These are phyloP conservation scores for Oryzias dopingdopingensis DNA, from an alignment of 2,797 vertebrate species.

Conservation along the genomic window DNA sequence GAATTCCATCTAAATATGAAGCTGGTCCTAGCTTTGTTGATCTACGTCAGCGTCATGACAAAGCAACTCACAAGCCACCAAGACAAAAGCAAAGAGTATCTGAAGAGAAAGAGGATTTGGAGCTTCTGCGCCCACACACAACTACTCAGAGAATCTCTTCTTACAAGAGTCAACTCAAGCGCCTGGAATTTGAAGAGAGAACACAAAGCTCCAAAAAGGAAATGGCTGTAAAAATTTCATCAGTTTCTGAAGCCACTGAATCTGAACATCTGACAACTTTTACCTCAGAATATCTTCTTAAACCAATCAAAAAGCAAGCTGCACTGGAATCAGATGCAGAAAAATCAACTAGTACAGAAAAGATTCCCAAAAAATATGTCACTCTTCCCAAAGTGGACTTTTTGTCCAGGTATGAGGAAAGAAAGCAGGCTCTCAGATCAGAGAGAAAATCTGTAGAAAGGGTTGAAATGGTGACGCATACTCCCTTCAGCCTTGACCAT, in stretches of 20 bases:
- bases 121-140: conserved; percentile 87
- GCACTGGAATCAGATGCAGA: conserved; percentile 63
- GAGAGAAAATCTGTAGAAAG: conserved; percentile 79
- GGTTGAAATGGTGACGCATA: conserved; percentile 87
- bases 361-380: conserved; percentile 73
- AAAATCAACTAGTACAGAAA: conserved; percentile 81
- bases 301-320: conserved; percentile 83
- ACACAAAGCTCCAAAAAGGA: conserved; percentile 81
- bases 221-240: conserved; percentile 74
- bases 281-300: conserved; percentile 83
- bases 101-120: conserved; percentile 90
- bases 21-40: conserved; percentile 88
- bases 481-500: conserved; percentile 94
- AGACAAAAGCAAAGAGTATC: conserved; percentile 88
- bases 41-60: conserved; percentile 89
- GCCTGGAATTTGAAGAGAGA: conserved; percentile 90
- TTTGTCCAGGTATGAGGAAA: conserved; percentile 93
- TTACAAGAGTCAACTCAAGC: conserved; percentile 89
- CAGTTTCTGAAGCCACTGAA: conserved; percentile 76
- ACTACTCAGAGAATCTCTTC: conserved; percentile 83
- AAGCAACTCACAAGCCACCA: conserved; percentile 82
- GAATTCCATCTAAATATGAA: conserved; percentile 89
- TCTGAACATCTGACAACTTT: conserved; percentile 75
- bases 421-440: conserved; percentile 91
- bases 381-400: conserved; percentile 88